Conservation (phyloP, 1,140 invertebrate species). For the Drosophila repleta region DNA sequence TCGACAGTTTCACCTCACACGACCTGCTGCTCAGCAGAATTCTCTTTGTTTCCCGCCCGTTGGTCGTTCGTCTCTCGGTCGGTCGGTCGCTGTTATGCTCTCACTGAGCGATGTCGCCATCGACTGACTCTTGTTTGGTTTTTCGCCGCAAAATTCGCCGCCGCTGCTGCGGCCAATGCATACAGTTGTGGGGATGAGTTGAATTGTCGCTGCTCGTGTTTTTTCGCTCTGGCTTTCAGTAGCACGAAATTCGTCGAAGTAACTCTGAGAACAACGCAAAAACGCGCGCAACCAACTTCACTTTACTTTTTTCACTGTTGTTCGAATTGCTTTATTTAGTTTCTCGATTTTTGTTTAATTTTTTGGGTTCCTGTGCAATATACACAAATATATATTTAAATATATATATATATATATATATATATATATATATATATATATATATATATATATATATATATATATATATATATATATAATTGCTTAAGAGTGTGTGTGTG, state of each 20-base stretch:
- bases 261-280: conserved; percentile 62
- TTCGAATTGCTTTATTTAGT: conserved; percentile 9
- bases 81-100: conserved; percentile 18
- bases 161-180: conserved; percentile 13
- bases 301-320: conserved; percentile 33
- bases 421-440: neutral
- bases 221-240: conserved; percentile 69
- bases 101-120: conserved; percentile 17
- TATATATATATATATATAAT: neutral
- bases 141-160: conserved; percentile 39
- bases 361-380: conserved; percentile 10
- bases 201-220: conserved; percentile 42
- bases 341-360: conserved; percentile 18
- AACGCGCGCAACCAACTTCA: conserved; percentile 54
- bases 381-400: neutral
- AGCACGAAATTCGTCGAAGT: conserved; percentile 66
- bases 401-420: neutral
- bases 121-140: conserved; percentile 17
- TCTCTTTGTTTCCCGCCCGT: conserved; percentile 20
- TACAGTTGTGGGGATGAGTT: conserved; percentile 35
- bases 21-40: conserved; percentile 47
- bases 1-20: conserved; percentile 58
- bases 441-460: neutral
- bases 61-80: conserved; percentile 2
- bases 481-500: no score